A percentile compares a stretch with the other conserved stretches of the same genome.
phyloP scores from a whole-genome alignment of 2,113 vertebrate genomes.

The Arizona elegans region DNA sequence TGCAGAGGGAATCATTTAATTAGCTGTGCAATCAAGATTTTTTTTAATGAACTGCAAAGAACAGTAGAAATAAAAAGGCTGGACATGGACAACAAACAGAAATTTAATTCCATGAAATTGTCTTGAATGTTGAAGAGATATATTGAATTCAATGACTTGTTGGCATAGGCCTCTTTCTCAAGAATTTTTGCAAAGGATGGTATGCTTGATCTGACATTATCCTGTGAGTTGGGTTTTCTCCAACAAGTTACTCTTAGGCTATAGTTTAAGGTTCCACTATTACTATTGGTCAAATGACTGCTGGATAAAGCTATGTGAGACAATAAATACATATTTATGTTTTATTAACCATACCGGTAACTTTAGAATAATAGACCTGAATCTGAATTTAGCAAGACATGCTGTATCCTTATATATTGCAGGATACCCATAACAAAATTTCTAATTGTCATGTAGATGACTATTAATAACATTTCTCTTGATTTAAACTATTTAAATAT shows the following conservation, averaged over 20 bases:
- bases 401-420: not conserved
- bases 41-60: not conserved
- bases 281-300: not conserved
- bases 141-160: not conserved
- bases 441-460: not conserved
- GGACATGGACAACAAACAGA: not conserved
- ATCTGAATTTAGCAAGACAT: not conserved
- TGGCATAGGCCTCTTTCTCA: not conserved
- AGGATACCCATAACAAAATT: not conserved
- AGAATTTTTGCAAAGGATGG: not conserved
- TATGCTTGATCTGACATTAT: not conserved
- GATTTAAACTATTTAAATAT: not conserved
- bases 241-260: not conserved
- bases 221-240: not conserved
- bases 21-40: not conserved
- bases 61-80: not conserved
- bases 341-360: not conserved
- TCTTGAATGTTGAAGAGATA: not conserved
- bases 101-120: not conserved
- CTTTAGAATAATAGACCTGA: not conserved
- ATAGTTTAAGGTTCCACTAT: not conserved
- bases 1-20: not conserved
- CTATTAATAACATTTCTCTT: not conserved
- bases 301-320: not conserved
- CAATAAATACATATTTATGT: not conserved